Evolutionary conservation across 2,113 vertebrate genomes (phyloP).

Genomic region (Corvus moneduloides): DNA sequence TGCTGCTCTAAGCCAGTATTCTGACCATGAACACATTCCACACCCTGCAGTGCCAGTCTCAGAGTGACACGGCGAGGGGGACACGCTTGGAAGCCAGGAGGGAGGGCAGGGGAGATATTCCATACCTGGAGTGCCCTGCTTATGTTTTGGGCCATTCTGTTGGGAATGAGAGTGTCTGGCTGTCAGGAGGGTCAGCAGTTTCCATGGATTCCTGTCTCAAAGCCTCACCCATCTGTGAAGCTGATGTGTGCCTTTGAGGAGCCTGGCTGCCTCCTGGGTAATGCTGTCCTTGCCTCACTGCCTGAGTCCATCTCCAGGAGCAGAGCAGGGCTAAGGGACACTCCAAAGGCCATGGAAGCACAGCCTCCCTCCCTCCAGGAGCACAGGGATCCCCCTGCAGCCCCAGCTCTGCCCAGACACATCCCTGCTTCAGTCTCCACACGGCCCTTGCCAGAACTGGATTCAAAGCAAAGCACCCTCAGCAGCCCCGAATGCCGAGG

Average conservation of each 20-base stretch:
- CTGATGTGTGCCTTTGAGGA: neutral
- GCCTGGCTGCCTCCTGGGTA: neutral
- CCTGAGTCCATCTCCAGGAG: neutral
- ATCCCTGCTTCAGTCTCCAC: neutral
- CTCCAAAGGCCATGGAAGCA: neutral
- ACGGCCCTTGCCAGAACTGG: rapidly evolving
- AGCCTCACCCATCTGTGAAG: neutral
- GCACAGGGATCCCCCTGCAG: neutral
- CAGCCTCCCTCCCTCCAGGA: neutral
- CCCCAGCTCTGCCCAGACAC: neutral
- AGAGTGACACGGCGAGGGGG: neutral
- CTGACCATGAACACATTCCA: neutral
- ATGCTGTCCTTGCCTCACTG: neutral
- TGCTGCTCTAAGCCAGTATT: neutral
- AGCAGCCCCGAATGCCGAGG: neutral
- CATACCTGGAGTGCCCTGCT: rapidly evolving
- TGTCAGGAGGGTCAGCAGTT: neutral
- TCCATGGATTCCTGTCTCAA: neutral
- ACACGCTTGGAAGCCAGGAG: neutral
- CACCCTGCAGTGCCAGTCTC: neutral
- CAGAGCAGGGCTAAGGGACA: neutral
- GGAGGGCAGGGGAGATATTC: neutral
- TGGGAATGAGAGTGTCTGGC: neutral
- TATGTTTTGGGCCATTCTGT: neutral
- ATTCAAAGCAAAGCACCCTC: neutral